These are phyloP conservation scores for Calypte anna DNA, from an alignment of 2,113 vertebrate species.

Conservation along the genomic window DNA sequence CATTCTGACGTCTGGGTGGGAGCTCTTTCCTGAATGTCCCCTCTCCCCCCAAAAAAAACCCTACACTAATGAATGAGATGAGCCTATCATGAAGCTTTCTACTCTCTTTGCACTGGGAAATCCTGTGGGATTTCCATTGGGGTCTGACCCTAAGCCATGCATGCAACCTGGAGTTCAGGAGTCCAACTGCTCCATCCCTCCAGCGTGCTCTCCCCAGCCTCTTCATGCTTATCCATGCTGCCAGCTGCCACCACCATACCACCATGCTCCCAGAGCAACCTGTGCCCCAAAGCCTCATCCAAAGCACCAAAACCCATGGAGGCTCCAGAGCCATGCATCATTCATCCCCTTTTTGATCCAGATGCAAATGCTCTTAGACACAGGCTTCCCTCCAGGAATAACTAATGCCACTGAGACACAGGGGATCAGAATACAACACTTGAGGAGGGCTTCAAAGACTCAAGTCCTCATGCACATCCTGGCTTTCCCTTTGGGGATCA, in stretches of 20 bases:
- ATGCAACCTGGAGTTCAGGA: fast-evolving
- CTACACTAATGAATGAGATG: not conserved
- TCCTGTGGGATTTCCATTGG: not conserved
- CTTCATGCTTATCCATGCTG: not conserved
- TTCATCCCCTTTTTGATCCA: not conserved
- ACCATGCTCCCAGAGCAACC: fast-evolving
- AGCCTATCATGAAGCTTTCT: not conserved
- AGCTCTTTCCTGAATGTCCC: not conserved
- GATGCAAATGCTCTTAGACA: not conserved
- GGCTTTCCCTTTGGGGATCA: not conserved
- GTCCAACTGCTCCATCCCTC: not conserved
- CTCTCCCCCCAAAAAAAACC: not conserved
- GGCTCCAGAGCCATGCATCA: fast-evolving
- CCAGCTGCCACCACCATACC: not conserved
- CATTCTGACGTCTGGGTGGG: not conserved
- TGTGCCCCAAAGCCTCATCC: fast-evolving
- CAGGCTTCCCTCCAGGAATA: not conserved
- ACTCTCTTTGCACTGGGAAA: not conserved
- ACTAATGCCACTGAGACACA: not conserved
- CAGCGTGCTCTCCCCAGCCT: not conserved
- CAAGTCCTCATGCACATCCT: not conserved
- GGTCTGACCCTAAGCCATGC: not conserved
- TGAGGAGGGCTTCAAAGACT: not conserved
- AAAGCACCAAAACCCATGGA: not conserved
- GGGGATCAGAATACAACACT: fast-evolving